Percentiles rank a stretch among this genome's conserved stretches.
These are phyloP conservation scores for Falco rusticolus DNA, from an alignment of 2,797 vertebrate genomes.

Conservation along the genomic window DNA sequence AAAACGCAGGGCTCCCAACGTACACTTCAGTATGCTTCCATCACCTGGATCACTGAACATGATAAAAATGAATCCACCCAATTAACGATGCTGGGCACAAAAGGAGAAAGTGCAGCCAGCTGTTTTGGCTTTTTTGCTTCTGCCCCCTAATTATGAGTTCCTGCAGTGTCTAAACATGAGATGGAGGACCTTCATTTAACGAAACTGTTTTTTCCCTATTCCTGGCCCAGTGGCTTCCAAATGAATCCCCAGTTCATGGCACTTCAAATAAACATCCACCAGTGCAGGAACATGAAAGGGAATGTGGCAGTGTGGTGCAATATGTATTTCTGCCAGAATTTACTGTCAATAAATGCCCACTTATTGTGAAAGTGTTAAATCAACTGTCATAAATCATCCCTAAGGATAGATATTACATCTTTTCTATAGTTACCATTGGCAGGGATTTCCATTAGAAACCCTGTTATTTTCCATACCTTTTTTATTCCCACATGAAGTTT, in stretches of 20 bases:
- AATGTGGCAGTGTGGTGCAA: background rate
- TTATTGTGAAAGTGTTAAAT: constrained; percentile 45
- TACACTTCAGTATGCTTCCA: rapidly evolving
- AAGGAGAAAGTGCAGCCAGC: background rate
- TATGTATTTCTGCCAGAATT: constrained; percentile 5
- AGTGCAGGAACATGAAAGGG: background rate
- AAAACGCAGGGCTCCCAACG: rapidly evolving
- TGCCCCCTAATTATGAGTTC: background rate
- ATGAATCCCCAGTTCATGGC: background rate
- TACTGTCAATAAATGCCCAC: constrained; percentile 44
- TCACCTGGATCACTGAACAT: rapidly evolving
- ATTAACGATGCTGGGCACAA: background rate
- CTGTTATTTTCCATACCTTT: background rate
- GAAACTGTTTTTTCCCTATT: background rate
- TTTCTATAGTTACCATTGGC: background rate
- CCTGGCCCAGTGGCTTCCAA: background rate
- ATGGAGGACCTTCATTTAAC: background rate
- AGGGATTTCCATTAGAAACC: constrained; percentile 45
- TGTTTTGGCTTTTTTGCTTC: background rate
- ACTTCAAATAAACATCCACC: background rate
- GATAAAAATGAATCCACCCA: background rate
- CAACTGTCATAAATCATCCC: constrained; percentile 10
- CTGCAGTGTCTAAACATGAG: background rate
- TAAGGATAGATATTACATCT: constrained; percentile 14
- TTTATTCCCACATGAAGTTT: constrained; percentile 31